Conservation (phyloP, 2,888 invertebrate genomes). For the Cephus pulcher region DNA sequence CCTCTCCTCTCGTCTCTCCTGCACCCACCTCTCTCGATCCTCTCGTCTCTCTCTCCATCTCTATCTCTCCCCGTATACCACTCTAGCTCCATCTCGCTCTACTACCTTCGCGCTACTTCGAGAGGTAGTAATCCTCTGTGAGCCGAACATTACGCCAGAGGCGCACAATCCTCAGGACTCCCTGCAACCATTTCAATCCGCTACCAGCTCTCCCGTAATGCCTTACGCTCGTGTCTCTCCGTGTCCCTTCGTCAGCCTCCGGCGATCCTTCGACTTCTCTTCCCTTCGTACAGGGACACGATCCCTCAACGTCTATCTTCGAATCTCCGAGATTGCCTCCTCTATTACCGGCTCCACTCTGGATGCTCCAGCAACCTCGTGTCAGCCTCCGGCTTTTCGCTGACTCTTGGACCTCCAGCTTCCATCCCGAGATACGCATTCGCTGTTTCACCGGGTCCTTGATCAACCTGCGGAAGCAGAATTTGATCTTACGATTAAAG, state of each 20-base stretch:
- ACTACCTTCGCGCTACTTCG: conserved; percentile 30
- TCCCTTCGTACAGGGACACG: conserved; percentile 15
- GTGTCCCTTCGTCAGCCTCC: conserved; percentile 10
- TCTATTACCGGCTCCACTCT: not conserved
- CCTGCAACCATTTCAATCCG: conserved; percentile 16
- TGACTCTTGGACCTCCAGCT: not conserved
- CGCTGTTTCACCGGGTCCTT: not conserved
- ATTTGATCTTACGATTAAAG: not conserved
- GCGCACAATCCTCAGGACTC: conserved; percentile 42
- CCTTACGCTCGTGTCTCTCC: conserved; percentile 22
- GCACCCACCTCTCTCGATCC: conserved; percentile 14
- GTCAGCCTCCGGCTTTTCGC: not conserved
- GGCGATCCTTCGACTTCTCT: conserved; percentile 27
- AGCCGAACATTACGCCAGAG: conserved; percentile 54
- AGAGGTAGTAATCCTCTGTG: conserved; percentile 53
- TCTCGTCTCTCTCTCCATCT: conserved; percentile 28
- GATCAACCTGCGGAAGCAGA: not conserved
- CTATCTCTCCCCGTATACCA: conserved; percentile 21
- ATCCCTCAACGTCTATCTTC: conserved; percentile 1
- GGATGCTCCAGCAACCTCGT: not conserved
- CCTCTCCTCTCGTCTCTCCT: conserved; percentile 15
- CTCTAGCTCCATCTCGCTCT: conserved; percentile 25
- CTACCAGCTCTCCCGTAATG: conserved; percentile 22
- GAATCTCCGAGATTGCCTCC: not conserved
- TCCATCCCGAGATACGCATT: not conserved